Percentiles rank a stretch among this genome's conserved stretches.
Conservation (phyloP, 2,113 vertebrate genomes). For the Dolichotis patagonum region DNA sequence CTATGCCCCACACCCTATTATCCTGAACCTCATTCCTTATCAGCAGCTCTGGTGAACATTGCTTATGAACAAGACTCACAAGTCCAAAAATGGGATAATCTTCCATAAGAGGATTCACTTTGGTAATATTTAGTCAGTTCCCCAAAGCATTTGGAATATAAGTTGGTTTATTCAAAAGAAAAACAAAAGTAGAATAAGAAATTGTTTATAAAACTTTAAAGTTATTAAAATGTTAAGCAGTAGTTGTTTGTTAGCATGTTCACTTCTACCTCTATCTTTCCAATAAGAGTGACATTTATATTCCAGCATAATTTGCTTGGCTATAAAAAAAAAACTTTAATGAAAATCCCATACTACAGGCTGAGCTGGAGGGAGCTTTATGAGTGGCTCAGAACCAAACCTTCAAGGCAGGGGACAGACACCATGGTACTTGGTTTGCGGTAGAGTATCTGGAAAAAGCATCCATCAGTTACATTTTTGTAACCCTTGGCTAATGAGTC, state of each 20-base stretch:
- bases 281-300: conserved; percentile 37
- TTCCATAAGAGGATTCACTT: background rate
- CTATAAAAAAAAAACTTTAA: conserved; percentile 43
- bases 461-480: conserved; percentile 79
- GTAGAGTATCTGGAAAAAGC: conserved; percentile 77
- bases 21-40: background rate
- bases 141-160: conserved; percentile 63
- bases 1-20: background rate
- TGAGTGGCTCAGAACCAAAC: conserved; percentile 68
- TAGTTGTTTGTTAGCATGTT: conserved; percentile 50
- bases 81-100: background rate
- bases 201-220: conserved; percentile 62
- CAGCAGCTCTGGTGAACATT: background rate
- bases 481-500: conserved; percentile 80
- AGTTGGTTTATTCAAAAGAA: conserved; percentile 62
- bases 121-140: conserved; percentile 70
- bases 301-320: background rate
- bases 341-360: conserved; percentile 66
- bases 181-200: conserved; percentile 59
- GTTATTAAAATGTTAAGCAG: conserved; percentile 31
- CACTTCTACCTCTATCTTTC: background rate
- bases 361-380: conserved; percentile 13
- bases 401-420: conserved; percentile 56
- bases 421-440: conserved; percentile 64
- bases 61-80: background rate